A percentile compares a stretch with the other conserved stretches of the same genome.
Conservation (phyloP, 2,888 invertebrate genomes). For the Drosophila aldrichi region DNA sequence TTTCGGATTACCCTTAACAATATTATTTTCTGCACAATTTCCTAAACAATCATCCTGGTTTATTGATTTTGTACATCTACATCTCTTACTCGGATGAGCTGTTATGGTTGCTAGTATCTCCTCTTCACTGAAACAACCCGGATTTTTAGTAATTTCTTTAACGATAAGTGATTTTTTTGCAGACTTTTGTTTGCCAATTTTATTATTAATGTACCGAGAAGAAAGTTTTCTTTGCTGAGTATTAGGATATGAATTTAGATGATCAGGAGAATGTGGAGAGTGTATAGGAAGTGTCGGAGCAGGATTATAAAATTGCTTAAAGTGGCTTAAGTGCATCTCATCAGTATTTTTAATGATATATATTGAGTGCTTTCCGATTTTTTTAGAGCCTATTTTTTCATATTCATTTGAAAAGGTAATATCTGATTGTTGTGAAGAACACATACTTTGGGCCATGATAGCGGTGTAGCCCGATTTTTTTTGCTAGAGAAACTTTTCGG, state of each 20-base stretch:
- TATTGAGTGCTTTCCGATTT: constrained; percentile 38
- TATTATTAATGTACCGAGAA: constrained; percentile 76
- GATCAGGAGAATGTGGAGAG: constrained; percentile 76
- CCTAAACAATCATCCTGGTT: constrained; percentile 27
- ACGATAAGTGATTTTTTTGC: constrained; percentile 23
- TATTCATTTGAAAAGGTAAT: constrained; percentile 46
- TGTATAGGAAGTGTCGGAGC: constrained; percentile 76
- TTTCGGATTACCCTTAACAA: constrained; percentile 16
- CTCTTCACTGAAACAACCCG: constrained; percentile 11
- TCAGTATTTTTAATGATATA: constrained; percentile 45
- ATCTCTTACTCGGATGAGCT: constrained; percentile 31
- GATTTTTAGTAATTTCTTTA: constrained; percentile 26
- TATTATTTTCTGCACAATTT: constrained; percentile 2
- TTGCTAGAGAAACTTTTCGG: constrained; percentile 85
- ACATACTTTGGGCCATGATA: constrained; percentile 72
- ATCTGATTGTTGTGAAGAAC: constrained; percentile 54
- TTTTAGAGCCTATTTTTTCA: constrained; percentile 36
- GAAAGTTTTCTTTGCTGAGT: constrained; percentile 72
- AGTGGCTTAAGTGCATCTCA: constrained; percentile 45
- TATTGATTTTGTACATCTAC: constrained; percentile 43
- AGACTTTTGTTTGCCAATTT: constrained; percentile 35
- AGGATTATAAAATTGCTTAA: constrained; percentile 52
- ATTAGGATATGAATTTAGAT: constrained; percentile 51
- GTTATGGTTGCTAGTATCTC: constrained; percentile 27
- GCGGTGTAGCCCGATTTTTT: constrained; percentile 85